Evolutionary conservation across 2,113 vertebrate species (phyloP).

Genomic region (Fukomys damarensis): DNA sequence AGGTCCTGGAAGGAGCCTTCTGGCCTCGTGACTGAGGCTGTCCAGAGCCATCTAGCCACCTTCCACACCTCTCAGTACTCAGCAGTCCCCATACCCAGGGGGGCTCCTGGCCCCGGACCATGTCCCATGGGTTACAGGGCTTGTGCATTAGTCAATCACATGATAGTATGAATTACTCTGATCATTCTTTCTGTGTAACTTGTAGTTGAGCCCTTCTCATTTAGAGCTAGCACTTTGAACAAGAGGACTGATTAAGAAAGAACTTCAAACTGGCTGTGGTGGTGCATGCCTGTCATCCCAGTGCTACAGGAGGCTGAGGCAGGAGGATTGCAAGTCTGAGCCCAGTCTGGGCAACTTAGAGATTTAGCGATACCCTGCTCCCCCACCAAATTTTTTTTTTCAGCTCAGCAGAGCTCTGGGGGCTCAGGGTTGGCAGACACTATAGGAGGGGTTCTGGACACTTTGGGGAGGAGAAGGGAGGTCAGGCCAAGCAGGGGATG

Average conservation of each 20-base stretch:
- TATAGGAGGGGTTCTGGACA: not conserved
- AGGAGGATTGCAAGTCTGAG: not conserved
- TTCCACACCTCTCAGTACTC: not conserved
- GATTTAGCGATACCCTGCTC: not conserved
- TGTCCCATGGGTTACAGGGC: not conserved
- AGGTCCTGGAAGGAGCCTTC: slow-evolving; percentile 9
- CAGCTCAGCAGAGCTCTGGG: not conserved
- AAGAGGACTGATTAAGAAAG: not conserved
- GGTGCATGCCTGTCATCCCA: not conserved
- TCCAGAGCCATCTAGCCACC: not conserved
- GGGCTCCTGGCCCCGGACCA: not conserved
- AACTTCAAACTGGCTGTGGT: not conserved
- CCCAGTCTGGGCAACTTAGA: not conserved
- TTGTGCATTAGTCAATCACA: not conserved
- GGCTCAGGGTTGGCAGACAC: not conserved
- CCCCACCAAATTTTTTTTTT: not conserved
- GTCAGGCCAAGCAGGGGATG: not conserved
- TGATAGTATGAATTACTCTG: not conserved
- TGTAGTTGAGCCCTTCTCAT: not conserved
- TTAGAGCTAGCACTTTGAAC: not conserved
- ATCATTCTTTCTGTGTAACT: not conserved
- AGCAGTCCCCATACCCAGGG: not conserved
- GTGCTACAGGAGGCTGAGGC: not conserved
- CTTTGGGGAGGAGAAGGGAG: not conserved
- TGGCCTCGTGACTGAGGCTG: not conserved